Base-by-base conservation (phyloP, 2,797 vertebrate genomes). In the Trachurus trachurus region DNA sequence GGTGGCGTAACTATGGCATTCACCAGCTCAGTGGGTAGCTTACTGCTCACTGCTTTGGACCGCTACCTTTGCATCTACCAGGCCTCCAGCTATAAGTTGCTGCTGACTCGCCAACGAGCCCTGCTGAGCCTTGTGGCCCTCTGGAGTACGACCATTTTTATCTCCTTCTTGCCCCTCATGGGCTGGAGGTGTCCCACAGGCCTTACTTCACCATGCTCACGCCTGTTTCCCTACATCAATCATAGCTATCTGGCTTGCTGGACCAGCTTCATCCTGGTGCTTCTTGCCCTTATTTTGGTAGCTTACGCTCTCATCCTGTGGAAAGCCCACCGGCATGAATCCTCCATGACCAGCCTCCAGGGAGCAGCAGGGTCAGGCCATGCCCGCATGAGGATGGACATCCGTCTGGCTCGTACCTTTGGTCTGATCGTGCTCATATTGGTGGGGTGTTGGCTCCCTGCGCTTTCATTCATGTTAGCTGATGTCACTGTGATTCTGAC, bases 31-130 rank as follows among this genome's bases (percentile, higher is more conserved):
- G 95, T 98, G 69, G 96, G 98, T 65, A 99, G 98, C 88, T 92
- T 99, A 71, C 92, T 99, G 83, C 92, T 99, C 78, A 99, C 96
- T 0, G 96, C 97, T 8, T 68, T 98, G 58, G 98, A 99, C 89
- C 96, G 98, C 21, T 98, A 97, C 91, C 89, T 99, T 79, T 99
- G 96, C 90, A 97, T 99, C 87, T 81, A 95, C 78, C 92, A 91
- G 16, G 95, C 97, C 4, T 87, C 94, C 0, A 42, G 87, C 0
- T 99, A 99, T 91, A 98, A 96, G 89, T 81, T 93, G 39, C 85
- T 98, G 10, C 87, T 99, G 87, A 99, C 97, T 0, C 94, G 89
- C 5, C 88, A 52, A 16, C 93, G 95, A 76, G 97, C 97, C 0
- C 74, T 96, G 76, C 42, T 77, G 47, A 94, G 95, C 6, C 89